Base-by-base conservation (phyloP, 1,140 invertebrate species). In the Zaprionus ghesquierei region DNA sequence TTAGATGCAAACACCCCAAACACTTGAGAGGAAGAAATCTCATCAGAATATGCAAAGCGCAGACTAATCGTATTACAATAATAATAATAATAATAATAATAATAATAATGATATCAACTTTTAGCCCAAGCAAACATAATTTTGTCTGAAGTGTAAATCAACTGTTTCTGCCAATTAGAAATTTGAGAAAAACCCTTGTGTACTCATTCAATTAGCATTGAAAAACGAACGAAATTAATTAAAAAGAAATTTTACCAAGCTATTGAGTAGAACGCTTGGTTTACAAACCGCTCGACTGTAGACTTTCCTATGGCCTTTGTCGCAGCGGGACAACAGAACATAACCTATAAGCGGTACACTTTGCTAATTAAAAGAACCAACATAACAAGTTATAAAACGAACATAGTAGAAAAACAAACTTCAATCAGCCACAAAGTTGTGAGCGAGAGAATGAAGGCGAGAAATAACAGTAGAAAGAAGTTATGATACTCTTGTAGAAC, bases 301-400 rank as follows among this genome's bases (percentile, higher is more conserved):
- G 25, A 27, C 25, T 27, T 27, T 27, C 25, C 77, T 78, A 51
- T 69, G 49, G 51, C 81, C 81, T 71, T 44, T 55, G 46, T 62
- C 41, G 33, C 77, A 59, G 75, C 81, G 64, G 69, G 80, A 59
- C 13, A 29, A 29, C 31, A 20, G 54, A 62, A 18, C 61, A 63
- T 72, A 61, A 55, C 38, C 41, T 22, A 29, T 35, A 27, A 50
- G 61, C 63, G 44, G 31, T 61, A 59, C 29, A 22, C 41, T 46
- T 51, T 41, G 82, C 75, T 86, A 86, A 86, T 86, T 79, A 86
- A 58, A 73, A 87, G 33, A 81, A 54, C 53, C 70, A 81, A 75
- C 69, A 72, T 12, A 63, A 13, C 29, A 56, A 56, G 12, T 46
- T 44, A 27, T 51, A 33, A 69, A 75, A 38, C 29, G n/a, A 18